These are phyloP conservation scores for Aldabrachelys gigantea DNA, from an alignment of 2,113 vertebrate species.

Conservation along the genomic window DNA sequence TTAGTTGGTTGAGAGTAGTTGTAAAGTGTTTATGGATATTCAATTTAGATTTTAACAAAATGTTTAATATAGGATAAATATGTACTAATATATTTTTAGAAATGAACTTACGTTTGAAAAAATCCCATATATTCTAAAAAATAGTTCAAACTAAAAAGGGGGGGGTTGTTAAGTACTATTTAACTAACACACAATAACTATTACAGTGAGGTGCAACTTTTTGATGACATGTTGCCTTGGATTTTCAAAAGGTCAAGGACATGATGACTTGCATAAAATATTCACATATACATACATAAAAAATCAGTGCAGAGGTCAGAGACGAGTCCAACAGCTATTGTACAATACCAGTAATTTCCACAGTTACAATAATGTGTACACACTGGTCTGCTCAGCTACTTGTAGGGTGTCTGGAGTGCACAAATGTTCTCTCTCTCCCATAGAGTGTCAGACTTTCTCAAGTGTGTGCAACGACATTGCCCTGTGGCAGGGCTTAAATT, in stretches of 20 bases:
- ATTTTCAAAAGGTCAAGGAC: background rate
- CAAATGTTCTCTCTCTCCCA: fast-evolving
- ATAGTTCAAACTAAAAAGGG: conserved; percentile 24
- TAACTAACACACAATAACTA: background rate
- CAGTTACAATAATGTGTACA: fast-evolving
- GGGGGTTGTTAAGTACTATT: conserved; percentile 39
- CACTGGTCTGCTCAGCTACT: background rate
- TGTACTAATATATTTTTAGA: conserved; percentile 1
- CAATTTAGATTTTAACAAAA: background rate
- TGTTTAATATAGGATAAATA: background rate
- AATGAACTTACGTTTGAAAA: conserved; percentile 10
- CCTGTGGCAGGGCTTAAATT: background rate
- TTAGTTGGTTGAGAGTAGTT: background rate
- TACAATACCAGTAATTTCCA: background rate
- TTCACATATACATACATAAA: background rate
- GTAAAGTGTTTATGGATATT: background rate
- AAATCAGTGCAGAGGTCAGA: too few species aligned
- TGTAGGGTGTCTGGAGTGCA: background rate
- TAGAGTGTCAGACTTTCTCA: background rate
- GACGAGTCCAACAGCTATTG: too few species aligned
- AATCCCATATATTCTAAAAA: background rate
- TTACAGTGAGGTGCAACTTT: conserved; percentile 12
- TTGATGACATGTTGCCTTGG: background rate
- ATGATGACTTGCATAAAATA: background rate
- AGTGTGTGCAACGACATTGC: background rate